These are phyloP conservation scores for Cervus canadensis DNA, from an alignment of 2,113 vertebrate genomes.

Conservation along the genomic window DNA sequence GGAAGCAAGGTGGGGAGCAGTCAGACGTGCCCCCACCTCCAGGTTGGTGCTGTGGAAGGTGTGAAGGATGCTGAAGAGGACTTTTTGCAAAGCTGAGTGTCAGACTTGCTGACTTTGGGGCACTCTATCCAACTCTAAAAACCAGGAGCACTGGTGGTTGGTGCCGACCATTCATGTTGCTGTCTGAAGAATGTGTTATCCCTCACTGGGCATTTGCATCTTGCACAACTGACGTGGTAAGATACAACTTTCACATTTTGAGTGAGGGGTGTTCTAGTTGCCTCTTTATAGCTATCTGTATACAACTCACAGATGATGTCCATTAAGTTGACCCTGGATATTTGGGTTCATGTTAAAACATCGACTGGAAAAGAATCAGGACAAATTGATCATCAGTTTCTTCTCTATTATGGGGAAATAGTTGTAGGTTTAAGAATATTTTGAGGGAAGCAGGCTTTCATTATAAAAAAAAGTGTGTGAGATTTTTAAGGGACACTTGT, in stretches of 20 bases:
- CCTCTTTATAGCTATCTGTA: not conserved
- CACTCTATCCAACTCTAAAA: accelerated
- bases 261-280: not conserved
- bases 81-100: not conserved
- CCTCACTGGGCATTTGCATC: not conserved
- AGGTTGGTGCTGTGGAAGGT: not conserved
- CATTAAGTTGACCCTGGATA: not conserved
- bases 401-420: not conserved
- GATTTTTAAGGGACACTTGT: not conserved
- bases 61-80: not conserved
- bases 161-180: accelerated
- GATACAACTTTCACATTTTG: not conserved
- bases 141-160: not conserved
- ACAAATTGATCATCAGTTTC: not conserved
- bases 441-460: not conserved
- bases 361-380: not conserved
- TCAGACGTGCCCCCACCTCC: not conserved
- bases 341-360: not conserved
- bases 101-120: not conserved
- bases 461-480: not conserved
- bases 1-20: not conserved
- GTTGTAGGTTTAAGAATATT: not conserved
- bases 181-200: not conserved
- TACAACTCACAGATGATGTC: not conserved
- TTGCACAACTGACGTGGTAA: not conserved